phyloP scores from a whole-genome alignment of 1,140 invertebrate species.

The Ephestia elutella region DNA sequence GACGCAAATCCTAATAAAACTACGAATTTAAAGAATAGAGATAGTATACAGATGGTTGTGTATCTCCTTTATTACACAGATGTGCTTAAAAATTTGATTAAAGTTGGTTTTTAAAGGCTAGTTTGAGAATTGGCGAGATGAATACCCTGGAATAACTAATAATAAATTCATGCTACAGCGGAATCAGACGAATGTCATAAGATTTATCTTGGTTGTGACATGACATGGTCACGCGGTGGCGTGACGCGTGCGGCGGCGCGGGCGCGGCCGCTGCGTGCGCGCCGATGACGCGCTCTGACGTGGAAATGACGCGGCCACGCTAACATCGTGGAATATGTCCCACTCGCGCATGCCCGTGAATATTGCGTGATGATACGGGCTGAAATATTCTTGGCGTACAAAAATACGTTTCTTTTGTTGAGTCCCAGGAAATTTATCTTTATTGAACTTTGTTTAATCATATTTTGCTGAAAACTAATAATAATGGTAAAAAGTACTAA shows the following conservation, averaged over 20 bases:
- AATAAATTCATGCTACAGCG: not conserved
- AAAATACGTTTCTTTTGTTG: too few relatives aligned
- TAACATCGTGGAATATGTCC: constrained; percentile 37
- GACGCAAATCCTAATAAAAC: not conserved
- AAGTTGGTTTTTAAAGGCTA: too few relatives aligned
- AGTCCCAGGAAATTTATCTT: too few relatives aligned
- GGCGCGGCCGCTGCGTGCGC: constrained; percentile 30
- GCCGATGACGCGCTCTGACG: constrained; percentile 34
- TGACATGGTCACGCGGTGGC: constrained; percentile 25
- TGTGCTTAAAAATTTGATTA: too few relatives aligned
- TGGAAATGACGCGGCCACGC: constrained; percentile 12
- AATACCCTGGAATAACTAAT: not conserved
- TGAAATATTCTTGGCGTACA: too few relatives aligned
- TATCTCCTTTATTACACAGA: too few relatives aligned
- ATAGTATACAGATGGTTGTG: too few relatives aligned
- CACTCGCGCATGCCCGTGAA: constrained; percentile 15
- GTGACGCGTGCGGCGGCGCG: constrained; percentile 32
- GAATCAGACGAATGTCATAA: not conserved
- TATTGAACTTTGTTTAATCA: too few relatives aligned
- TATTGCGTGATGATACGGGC: constrained; percentile 15
- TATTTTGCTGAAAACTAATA: too few relatives aligned
- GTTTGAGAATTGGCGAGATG: too few relatives aligned
- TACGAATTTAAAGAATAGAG: too few relatives aligned
- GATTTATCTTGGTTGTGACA: constrained; percentile 8
- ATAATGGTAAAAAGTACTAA: too few relatives aligned